Evolutionary conservation across 2,797 vertebrate species (phyloP).

Genomic region (Sebastiscus albofasciatus): DNA sequence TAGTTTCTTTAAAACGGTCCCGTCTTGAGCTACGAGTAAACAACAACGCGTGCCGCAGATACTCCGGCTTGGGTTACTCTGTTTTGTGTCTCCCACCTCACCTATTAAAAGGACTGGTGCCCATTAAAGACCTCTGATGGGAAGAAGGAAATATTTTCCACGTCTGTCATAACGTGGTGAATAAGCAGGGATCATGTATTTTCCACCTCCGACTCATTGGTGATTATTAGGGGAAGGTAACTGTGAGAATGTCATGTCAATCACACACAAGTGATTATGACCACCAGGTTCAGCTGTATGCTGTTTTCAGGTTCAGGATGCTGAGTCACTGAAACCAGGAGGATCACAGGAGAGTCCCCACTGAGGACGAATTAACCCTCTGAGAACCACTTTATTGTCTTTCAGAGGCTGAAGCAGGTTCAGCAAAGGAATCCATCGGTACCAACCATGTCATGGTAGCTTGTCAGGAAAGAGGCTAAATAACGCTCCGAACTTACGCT

Average conservation of each 20-base stretch:
- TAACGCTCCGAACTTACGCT: no score
- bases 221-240: constrained; percentile 29
- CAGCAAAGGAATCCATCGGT: no score
- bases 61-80: constrained; percentile 22
- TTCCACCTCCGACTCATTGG: constrained; percentile 26
- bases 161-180: constrained; percentile 12
- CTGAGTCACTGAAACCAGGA: constrained; percentile 9
- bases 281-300: not conserved
- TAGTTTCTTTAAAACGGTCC: constrained; percentile 11
- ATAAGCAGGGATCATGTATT: constrained; percentile 5
- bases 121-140: constrained; percentile 26
- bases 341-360: not conserved
- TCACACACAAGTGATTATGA: constrained; percentile 25
- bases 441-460: no score
- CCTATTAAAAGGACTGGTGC: constrained; percentile 24
- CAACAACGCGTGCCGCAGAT: constrained; percentile 37
- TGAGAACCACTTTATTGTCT: no score
- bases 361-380: not conserved
- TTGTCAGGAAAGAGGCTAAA: no score
- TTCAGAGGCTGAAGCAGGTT: no score
- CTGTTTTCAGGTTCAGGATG: not conserved
- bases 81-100: constrained; percentile 6
- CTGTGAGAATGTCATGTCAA: not conserved
- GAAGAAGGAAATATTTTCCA: constrained; percentile 53
- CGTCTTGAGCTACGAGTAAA: constrained; percentile 17